Evolutionary conservation across 2,797 vertebrate genomes (phyloP).

Genomic region (Thalassophryne amazonica): DNA sequence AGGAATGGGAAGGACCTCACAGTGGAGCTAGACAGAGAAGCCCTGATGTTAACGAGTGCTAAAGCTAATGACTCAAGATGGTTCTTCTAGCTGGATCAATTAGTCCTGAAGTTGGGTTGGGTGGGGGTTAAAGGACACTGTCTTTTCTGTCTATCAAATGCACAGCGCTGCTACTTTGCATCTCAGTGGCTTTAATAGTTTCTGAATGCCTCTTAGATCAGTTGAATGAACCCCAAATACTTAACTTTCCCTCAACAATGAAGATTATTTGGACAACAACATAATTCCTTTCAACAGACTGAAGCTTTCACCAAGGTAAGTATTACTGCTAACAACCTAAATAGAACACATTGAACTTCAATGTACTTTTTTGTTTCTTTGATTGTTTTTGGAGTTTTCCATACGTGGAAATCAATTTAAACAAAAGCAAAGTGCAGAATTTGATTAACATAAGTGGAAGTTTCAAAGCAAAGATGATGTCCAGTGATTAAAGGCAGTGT

Average conservation of each 20-base stretch:
- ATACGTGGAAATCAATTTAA: too few species aligned
- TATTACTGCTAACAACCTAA: conserved; percentile 22
- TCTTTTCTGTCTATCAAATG: conserved; percentile 69
- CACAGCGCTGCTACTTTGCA: conserved; percentile 69
- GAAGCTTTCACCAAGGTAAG: conserved; percentile 62
- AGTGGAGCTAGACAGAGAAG: conserved; percentile 78
- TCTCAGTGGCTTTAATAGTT: conserved; percentile 47
- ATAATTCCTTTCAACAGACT: conserved; percentile 54
- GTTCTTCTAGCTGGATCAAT: conserved; percentile 13
- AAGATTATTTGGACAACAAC: conserved; percentile 34
- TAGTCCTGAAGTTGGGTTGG: not conserved
- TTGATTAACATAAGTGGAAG: too few species aligned
- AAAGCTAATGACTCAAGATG: conserved; percentile 17
- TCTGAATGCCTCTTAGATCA: conserved; percentile 62
- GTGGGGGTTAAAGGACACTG: conserved; percentile 32
- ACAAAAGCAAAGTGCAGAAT: too few species aligned
- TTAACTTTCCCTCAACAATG: conserved; percentile 36
- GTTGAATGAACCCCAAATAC: conserved; percentile 54
- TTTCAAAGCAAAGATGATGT: too few species aligned
- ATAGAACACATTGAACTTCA: not conserved
- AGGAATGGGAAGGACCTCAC: conserved; percentile 74
- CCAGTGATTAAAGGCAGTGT: too few species aligned
- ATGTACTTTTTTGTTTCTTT: too few species aligned
- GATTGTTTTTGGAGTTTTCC: too few species aligned
- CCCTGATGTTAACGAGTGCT: conserved; percentile 41